A percentile compares a stretch with the other conserved stretches of the same genome.
phyloP scores from a whole-genome alignment of 2,888 invertebrate genomes.

The Heliconius ismenius region DNA sequence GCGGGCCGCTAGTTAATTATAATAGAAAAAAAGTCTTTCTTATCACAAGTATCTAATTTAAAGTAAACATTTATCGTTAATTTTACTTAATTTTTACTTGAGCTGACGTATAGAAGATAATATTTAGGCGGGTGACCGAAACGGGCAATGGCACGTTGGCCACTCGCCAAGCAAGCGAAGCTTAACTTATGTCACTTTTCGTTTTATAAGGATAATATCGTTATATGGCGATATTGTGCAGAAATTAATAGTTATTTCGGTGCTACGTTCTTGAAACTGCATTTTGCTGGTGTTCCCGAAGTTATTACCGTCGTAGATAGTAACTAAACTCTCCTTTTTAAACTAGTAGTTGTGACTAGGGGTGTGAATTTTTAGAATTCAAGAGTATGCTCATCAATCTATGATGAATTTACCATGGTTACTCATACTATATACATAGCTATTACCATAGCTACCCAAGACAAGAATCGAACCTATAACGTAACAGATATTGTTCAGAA shows the following conservation, averaged over 20 bases:
- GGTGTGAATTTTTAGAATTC: not conserved
- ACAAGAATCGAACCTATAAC: not conserved
- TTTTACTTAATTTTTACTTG: constrained; percentile 25
- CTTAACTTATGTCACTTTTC: constrained; percentile 41
- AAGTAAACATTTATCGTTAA: constrained; percentile 20
- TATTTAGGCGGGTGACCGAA: constrained; percentile 36
- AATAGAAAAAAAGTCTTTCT: not conserved
- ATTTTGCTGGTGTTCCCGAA: constrained; percentile 8
- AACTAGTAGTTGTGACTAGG: not conserved
- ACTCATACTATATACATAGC: too few relatives aligned
- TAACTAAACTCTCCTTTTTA: not conserved
- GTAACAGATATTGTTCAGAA: not conserved
- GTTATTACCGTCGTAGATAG: not conserved
- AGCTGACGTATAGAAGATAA: constrained; percentile 27
- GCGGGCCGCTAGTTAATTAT: too few relatives aligned
- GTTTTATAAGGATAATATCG: constrained; percentile 40
- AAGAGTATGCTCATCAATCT: too few relatives aligned
- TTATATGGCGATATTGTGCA: constrained; percentile 37
- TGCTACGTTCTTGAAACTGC: constrained; percentile 17
- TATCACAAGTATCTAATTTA: not conserved
- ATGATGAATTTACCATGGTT: not conserved
- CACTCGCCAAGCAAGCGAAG: constrained; percentile 35
- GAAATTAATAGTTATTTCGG: constrained; percentile 35
- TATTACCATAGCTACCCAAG: not conserved
- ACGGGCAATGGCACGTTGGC: constrained; percentile 37